Base-by-base conservation (phyloP, 2,113 vertebrate genomes). In the Smithornis capensis region DNA sequence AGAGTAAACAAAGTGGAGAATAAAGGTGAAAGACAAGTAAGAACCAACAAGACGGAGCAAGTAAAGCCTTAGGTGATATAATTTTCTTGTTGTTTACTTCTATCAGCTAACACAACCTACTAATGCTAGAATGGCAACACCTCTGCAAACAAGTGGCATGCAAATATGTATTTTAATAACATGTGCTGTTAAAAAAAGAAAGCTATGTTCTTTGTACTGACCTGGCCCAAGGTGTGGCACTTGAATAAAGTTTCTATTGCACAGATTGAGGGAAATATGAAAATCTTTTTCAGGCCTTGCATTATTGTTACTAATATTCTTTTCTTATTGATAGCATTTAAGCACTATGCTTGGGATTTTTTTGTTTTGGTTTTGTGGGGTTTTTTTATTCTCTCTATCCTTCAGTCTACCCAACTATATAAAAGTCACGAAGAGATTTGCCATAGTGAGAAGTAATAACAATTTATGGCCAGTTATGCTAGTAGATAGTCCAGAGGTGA, bases 401-500 rank as follows among this genome's bases (percentile, higher is more conserved):
- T 21, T 87, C 47, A 25, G 14, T 52, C 53, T 89, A 29, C 44
- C 28, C 44, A 65, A 77, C 42, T 78, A 27, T 42, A 83, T 78
- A 87, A 92, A 83, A 84, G 35, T 28, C 50, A 73, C 62, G 87
- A 69, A 83, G 45, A 53, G 33, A 94, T 76, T 87, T 94, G 38
- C 70, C 37, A 28, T 25, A 73, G 78, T 60, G 28, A 68, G 47
- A 94, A 92, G 65, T 38, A 94, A 55, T 76, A 95, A 81, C 50
- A 90, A 91, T 92, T 95, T 95, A 94, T 77, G 85, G 57, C 62
- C 87, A 92, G 90, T 96, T 96, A 87, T 49, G 19, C 17, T 52
- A 71, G 78, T 24, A 91, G 75, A 83, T 45, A 71, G 85, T 84
- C 27, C 74, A 82, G 52, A 95, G 40, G 44, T 87, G 74, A 91